A percentile compares a stretch with the other conserved stretches of the same genome.
phyloP scores from a whole-genome alignment of 2,113 vertebrate genomes.

The Lota lota region DNA sequence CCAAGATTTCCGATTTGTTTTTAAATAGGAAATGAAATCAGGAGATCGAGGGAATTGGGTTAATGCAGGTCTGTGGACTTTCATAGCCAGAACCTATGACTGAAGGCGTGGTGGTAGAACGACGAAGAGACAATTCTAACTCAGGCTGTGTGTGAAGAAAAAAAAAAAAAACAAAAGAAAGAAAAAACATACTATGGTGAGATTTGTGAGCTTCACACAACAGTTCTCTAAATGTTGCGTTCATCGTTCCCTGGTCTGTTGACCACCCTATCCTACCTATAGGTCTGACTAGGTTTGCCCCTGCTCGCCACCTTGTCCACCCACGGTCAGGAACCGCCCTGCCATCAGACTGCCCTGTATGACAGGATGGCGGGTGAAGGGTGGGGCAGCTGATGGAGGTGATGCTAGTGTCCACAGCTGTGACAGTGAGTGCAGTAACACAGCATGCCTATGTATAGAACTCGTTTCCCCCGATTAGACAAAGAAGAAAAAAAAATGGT shows the following conservation, averaged over 20 bases:
- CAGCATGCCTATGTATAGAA: constrained; percentile 75
- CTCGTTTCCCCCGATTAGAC: constrained; percentile 61
- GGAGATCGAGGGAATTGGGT: constrained; percentile 31
- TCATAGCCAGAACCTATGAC: constrained; percentile 37
- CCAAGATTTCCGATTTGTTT: constrained; percentile 39
- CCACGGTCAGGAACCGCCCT: constrained; percentile 48
- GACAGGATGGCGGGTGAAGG: neutral
- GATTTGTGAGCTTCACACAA: constrained; percentile 56
- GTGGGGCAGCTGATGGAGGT: constrained; percentile 51
- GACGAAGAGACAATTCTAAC: constrained; percentile 25
- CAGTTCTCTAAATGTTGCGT: constrained; percentile 54
- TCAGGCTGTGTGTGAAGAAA: constrained; percentile 64
- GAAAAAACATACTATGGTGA: constrained; percentile 58
- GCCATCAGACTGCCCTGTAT: constrained; percentile 59
- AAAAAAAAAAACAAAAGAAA: constrained; percentile 14
- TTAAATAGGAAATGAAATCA: constrained; percentile 49
- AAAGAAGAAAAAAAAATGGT: constrained; percentile 41
- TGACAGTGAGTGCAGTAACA: constrained; percentile 67
- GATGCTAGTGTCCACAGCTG: constrained; percentile 69
- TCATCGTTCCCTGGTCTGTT: constrained; percentile 41
- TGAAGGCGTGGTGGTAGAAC: constrained; percentile 23
- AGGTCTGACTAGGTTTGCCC: constrained; percentile 34
- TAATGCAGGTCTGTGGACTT: constrained; percentile 36
- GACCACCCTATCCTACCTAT: constrained; percentile 32
- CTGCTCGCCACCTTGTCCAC: constrained; percentile 53